A percentile compares a stretch with the other conserved stretches of the same genome.
These are phyloP conservation scores for Cetonia aurata DNA, from an alignment of 2,888 invertebrate species.

Conservation along the genomic window DNA sequence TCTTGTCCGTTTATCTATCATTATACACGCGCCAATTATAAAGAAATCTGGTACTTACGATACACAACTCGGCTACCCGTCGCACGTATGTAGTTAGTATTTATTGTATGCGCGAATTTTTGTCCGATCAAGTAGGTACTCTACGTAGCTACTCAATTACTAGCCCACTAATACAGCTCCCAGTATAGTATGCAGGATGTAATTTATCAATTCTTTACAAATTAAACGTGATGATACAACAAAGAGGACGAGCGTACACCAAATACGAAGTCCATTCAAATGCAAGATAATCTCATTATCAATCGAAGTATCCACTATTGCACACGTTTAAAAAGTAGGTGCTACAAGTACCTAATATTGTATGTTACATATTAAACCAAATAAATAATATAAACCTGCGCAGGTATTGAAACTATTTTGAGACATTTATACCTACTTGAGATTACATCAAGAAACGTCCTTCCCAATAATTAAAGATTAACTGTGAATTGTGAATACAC, in stretches of 20 bases:
- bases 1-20: neutral
- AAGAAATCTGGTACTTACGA: neutral
- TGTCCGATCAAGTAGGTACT: neutral
- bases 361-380: too few relatives aligned
- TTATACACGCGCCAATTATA: neutral
- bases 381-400: neutral
- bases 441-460: neutral
- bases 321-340: neutral
- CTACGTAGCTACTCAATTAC: too few relatives aligned
- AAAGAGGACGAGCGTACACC: neutral
- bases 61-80: neutral
- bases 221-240: neutral
- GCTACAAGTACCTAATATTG: too few relatives aligned
- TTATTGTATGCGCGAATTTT: neutral
- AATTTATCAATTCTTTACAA: conserved; percentile 6
- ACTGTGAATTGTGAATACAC: too few relatives aligned
- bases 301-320: neutral
- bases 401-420: neutral
- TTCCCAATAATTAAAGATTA: too few relatives aligned
- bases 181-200: neutral
- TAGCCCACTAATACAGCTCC: neutral
- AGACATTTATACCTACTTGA: neutral
- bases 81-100: neutral
- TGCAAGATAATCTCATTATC: neutral
- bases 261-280: neutral